Base-by-base conservation (phyloP, 2,888 invertebrate genomes). In the Teleiodes luculella region DNA sequence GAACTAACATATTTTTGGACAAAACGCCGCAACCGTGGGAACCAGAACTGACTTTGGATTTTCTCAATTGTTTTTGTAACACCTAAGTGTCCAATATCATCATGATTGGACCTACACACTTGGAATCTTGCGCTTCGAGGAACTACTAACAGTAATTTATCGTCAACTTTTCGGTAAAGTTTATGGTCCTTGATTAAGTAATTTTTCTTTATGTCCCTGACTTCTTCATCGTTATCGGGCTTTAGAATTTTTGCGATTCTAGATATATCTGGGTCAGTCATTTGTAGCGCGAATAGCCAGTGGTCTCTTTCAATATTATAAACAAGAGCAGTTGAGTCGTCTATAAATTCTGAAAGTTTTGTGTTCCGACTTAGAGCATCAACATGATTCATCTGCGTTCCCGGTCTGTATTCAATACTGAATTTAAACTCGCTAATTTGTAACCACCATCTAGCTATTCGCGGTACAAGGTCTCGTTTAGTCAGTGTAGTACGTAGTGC, bases 41-140 rank as follows among this genome's bases (percentile, higher is more conserved):
- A 83, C 78, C 78, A 85, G 60, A 79, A 86, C 16, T 65, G 58
- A 47, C 70, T 54, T 39, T 58, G 54, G n/a, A 81, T 54, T 43
- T 62, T 58, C 11, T 66, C 58, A 1, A 76, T 13, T 0, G 74
- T 77, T 45, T 74, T 76, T 10, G 75, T 72, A 1, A 69, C 16
- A 0, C 67, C 75, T 57, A 78, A 70, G 57, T 84, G 78, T 6
- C 78, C 78, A 3, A 67, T 52, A 10, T 78, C 74, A 47, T 82
- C 79, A 47, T 82, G 78, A 36, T 69, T 70, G 16, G 58, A 48
- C 13, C 65, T 64, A 30, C 71, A 65, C 20, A 78, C 61, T 51
- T 72, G 66, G 56, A 59, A 68, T 0, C 72, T 63, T 1, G 65
- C 64, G 0, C 57, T 57, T 10, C 58, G 58, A 1, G 77, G 75